Conservation (phyloP, 2,888 invertebrate genomes). For the Trachelus iudaicus region DNA sequence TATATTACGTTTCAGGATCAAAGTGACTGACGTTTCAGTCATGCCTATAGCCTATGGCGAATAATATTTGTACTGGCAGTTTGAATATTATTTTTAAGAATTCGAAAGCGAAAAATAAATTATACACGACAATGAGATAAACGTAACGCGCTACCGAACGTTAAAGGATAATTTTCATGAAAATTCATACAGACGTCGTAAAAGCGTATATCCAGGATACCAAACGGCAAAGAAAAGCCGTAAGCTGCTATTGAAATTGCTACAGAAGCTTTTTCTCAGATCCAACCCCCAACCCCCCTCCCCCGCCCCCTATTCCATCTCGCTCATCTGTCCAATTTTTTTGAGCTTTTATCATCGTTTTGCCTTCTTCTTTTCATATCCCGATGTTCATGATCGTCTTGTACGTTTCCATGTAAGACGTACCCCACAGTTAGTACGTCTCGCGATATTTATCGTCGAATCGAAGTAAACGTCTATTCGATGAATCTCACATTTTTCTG, state of each 20-base stretch:
- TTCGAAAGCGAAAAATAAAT: neutral
- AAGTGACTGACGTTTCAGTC: neutral
- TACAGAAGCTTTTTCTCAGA: neutral
- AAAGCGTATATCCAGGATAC: too few relatives aligned
- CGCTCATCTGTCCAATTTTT: neutral
- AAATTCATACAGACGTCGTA: too few relatives aligned
- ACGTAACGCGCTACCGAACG: too few relatives aligned
- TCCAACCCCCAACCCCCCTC: too few relatives aligned
- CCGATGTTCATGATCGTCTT: neutral
- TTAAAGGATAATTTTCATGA: too few relatives aligned
- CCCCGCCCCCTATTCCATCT: rapidly evolving
- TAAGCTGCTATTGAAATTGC: neutral
- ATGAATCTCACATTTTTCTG: neutral
- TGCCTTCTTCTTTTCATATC: neutral
- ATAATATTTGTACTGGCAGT: neutral
- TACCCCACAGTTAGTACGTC: neutral
- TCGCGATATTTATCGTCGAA: neutral
- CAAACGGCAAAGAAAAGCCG: too few relatives aligned
- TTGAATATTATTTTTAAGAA: neutral
- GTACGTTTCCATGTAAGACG: neutral
- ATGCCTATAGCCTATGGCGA: neutral
- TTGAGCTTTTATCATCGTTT: neutral
- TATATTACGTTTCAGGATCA: neutral
- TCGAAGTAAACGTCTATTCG: neutral
- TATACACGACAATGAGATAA: neutral